phyloP scores from a whole-genome alignment of 2,888 invertebrate genomes.

The Anaspis maculata region DNA sequence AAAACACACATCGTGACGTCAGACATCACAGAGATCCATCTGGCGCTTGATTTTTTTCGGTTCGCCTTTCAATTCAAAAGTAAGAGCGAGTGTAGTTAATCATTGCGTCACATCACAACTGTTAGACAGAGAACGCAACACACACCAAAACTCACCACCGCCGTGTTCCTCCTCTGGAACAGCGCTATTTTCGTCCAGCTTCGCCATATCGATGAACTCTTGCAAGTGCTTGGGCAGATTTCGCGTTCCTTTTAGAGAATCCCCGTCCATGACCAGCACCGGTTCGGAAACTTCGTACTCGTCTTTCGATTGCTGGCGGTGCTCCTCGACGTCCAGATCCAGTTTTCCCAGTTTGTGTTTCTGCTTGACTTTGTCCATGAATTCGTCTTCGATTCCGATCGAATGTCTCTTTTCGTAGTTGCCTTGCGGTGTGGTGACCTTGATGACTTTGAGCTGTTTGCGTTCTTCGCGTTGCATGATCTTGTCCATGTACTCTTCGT shows the following conservation, averaged over 20 bases:
- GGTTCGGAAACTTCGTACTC: slow-evolving; percentile 27
- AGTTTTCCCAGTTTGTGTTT: slow-evolving; percentile 50
- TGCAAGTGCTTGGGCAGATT: slow-evolving; percentile 69
- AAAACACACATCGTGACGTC: too few relatives aligned
- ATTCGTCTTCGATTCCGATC: slow-evolving; percentile 63
- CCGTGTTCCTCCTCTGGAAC: slow-evolving; percentile 36
- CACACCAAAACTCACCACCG: slow-evolving; percentile 44
- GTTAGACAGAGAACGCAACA: too few relatives aligned
- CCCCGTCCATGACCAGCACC: slow-evolving; percentile 57
- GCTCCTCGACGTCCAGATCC: slow-evolving; percentile 24
- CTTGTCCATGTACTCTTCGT: slow-evolving; percentile 72
- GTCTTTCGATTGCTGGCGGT: too few relatives aligned
- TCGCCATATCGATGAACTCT: slow-evolving; percentile 58
- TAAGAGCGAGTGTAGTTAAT: too few relatives aligned
- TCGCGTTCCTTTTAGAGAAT: slow-evolving; percentile 52
- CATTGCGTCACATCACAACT: too few relatives aligned
- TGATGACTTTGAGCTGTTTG: slow-evolving; percentile 70
- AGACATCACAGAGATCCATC: too few relatives aligned
- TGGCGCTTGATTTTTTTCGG: too few relatives aligned
- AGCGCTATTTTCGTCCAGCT: slow-evolving; percentile 7
- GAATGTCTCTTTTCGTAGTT: slow-evolving; percentile 35
- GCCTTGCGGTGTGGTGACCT: slow-evolving; percentile 45
- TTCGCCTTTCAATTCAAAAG: too few relatives aligned
- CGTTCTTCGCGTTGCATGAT: slow-evolving; percentile 71
- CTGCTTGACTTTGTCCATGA: slow-evolving; percentile 66